A percentile compares a stretch with the other conserved stretches of the same genome.
These are phyloP conservation scores for Echiichthys vipera DNA, from an alignment of 2,797 vertebrate genomes.

Conservation along the genomic window DNA sequence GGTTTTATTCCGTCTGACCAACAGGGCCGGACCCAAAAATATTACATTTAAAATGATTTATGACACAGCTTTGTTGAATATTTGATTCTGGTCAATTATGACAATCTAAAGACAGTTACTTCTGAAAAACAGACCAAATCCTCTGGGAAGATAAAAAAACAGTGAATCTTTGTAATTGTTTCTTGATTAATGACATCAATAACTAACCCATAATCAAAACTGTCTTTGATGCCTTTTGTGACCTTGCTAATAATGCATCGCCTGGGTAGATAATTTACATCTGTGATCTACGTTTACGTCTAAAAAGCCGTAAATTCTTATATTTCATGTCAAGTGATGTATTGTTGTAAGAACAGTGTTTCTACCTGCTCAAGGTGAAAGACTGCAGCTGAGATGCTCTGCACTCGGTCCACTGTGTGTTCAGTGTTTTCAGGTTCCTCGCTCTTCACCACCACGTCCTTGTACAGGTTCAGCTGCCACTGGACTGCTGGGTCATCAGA, in stretches of 20 bases:
- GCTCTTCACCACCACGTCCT: constrained; percentile 89
- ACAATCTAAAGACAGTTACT: no score
- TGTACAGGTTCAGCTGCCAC: constrained; percentile 99
- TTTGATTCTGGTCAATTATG: no score
- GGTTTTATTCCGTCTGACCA: neutral
- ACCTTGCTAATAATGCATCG: neutral
- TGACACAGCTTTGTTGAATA: no score
- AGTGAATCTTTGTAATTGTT: neutral
- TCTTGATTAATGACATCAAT: neutral
- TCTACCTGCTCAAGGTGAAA: constrained; percentile 95
- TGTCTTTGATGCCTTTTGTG: neutral
- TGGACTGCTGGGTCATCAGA: constrained; percentile 96
- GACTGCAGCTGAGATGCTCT: constrained; percentile 95
- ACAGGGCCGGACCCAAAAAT: neutral
- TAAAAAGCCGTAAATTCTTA: neutral
- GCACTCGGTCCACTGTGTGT: constrained; percentile 90
- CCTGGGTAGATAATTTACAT: neutral
- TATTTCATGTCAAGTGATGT: neutral
- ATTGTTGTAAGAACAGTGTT: neutral
- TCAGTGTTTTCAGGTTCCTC: constrained; percentile 89
- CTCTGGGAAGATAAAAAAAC: neutral
- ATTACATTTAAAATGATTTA: neutral
- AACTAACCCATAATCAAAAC: neutral
- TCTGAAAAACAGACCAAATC: neutral
- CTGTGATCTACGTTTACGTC: neutral